phyloP scores from a whole-genome alignment of 2,888 invertebrate genomes.

The Cosmia pyralina region DNA sequence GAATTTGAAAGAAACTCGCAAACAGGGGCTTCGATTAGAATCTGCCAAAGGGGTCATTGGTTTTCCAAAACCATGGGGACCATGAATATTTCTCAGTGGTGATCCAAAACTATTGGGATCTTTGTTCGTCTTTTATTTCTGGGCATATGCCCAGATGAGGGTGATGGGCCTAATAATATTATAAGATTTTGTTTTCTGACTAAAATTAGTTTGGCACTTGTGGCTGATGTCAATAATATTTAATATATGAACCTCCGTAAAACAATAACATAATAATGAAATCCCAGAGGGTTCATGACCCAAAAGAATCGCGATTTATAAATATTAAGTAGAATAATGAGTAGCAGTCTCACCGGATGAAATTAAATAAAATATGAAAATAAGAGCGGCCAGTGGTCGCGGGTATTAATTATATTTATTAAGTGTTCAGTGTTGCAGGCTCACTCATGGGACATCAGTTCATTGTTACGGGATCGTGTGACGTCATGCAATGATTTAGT shows the following conservation, averaged over 20 bases:
- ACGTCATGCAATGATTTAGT: constrained; percentile 41
- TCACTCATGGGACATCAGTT: constrained; percentile 32
- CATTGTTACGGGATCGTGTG: constrained; percentile 29
- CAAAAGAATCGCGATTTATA: constrained; percentile 19
- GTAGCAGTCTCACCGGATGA: constrained; percentile 6
- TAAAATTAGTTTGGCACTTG: not conserved
- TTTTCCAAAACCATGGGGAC: not conserved
- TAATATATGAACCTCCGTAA: constrained; percentile 7
- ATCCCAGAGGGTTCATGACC: not conserved
- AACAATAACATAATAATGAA: constrained; percentile 12
- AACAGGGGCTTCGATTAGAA: not conserved
- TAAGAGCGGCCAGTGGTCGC: constrained; percentile 5
- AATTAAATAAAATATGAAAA: constrained; percentile 42
- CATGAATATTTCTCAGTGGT: not conserved
- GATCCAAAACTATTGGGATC: not conserved
- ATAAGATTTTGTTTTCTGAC: not conserved
- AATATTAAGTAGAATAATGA: constrained; percentile 30
- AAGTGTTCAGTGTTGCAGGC: constrained; percentile 37
- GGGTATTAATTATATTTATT: constrained; percentile 54
- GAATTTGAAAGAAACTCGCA: not conserved
- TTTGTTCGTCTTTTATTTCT: not conserved
- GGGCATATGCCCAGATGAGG: too few relatives aligned
- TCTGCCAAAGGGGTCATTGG: not conserved
- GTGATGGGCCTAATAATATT: not conserved
- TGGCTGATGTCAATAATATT: not conserved